Base-by-base conservation (phyloP, 2,888 invertebrate genomes). In the Pegoplata infirma region DNA sequence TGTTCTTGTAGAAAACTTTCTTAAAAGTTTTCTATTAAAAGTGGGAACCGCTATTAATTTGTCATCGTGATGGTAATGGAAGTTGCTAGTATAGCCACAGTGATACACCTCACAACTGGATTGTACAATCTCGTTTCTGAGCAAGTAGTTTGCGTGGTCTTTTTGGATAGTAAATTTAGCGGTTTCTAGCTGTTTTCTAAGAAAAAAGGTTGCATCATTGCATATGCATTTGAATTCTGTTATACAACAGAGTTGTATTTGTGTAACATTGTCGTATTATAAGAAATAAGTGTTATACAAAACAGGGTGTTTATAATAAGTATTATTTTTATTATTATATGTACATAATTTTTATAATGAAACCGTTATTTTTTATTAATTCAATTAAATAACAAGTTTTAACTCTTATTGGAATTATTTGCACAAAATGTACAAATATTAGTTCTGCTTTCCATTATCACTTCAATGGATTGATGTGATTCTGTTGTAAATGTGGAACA, bases 401-500 rank as follows among this genome's bases (percentile, higher is more conserved):
- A 79, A 36, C 67, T 63, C 46, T 67, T 79, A 40, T 79, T 79
- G 8, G 46, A 75, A 23, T 79, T 79, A 17, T 75, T 84, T 1
- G 85, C 84, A 80, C 87, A 87, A 80, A 87, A 87, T 23, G 87
- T 87, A 71, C 87, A 87, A 73, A 87, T 87, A 32, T 72, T 82
- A 32, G 85, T 84, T 77, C 86, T 78, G 16, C 81, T 69, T 36
- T 69, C 58, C 40, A 74, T 5, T 61, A 17, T n/a, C 5, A 46
- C 46, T 36, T 76, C 47, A 14, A 79, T 47, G 68, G 59, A 71
- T 59, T 78, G 74, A 58, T 83, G 76, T 71, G 64, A 46, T 40
- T 49, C 25, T 17, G 58, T 36, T 28, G 81, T 59, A 58, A 77
- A 78, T 23, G 80, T 77, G 23, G 83, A 75, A 46, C 86, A 86